Evolutionary conservation across 2,888 invertebrate species (phyloP).

Genomic region (Parasteatoda lunata): DNA sequence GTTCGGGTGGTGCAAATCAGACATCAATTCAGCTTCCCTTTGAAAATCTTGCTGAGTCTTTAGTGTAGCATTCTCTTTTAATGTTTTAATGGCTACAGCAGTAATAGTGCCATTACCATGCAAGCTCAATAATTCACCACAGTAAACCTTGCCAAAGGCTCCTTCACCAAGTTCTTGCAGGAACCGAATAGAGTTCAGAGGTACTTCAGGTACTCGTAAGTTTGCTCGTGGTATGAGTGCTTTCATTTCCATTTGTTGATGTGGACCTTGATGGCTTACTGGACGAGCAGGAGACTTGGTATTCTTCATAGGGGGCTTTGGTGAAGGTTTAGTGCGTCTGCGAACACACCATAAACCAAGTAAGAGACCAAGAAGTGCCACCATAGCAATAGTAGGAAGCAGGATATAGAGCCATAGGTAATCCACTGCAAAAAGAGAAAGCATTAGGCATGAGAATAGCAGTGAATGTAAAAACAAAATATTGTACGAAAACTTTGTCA

Average conservation of each 20-base stretch:
- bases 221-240: constrained; percentile 78
- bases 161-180: constrained; percentile 95
- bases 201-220: constrained; percentile 86
- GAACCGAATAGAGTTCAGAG: constrained; percentile 79
- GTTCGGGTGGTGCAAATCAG: constrained; percentile 85
- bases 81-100: constrained; percentile 85
- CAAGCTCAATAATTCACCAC: constrained; percentile 74
- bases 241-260: constrained; percentile 84
- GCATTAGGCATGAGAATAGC: too few species aligned
- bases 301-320: constrained; percentile 70
- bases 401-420: constrained; percentile 88
- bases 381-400: constrained; percentile 76
- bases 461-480: too few species aligned
- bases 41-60: constrained; percentile 87
- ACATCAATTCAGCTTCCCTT: constrained; percentile 89
- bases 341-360: constrained; percentile 71
- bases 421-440: constrained; percentile 78
- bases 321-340: constrained; percentile 72
- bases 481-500: too few species aligned
- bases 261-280: constrained; percentile 65
- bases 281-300: constrained; percentile 47
- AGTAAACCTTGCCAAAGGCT: constrained; percentile 92
- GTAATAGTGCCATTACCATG: constrained; percentile 74
- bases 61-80: constrained; percentile 84
- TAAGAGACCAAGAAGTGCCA: constrained; percentile 70